Percentiles rank a stretch among this genome's conserved stretches.
Conservation (phyloP, 2,797 vertebrate species). For the Anas flavirostris region DNA sequence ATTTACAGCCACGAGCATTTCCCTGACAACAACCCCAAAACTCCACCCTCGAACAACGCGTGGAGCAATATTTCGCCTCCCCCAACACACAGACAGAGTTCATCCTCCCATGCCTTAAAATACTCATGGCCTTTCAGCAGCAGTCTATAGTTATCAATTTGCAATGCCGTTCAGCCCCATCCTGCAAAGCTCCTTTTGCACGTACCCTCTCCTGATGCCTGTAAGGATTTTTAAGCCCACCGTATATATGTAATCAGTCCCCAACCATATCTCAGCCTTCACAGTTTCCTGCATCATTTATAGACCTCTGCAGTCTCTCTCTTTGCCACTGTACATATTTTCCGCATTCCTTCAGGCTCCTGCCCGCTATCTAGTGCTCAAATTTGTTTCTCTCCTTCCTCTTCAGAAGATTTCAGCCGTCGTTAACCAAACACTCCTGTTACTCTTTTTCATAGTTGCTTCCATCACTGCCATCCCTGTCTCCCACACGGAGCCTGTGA, state of each 20-base stretch:
- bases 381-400: not conserved
- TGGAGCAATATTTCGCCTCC: not conserved
- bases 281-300: constrained; percentile 43
- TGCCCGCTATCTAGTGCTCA: not conserved
- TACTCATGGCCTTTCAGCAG: not conserved
- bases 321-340: not conserved
- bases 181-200: constrained; percentile 4
- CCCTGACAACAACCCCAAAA: constrained; percentile 33
- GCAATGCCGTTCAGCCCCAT: constrained; percentile 17
- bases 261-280: not conserved
- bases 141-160: constrained; percentile 2
- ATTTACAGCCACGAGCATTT: constrained; percentile 28
- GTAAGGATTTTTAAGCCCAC: constrained; percentile 27
- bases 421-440: not conserved
- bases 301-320: constrained; percentile 4
- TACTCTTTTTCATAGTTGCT: not conserved
- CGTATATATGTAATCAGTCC: not conserved
- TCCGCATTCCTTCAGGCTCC: not conserved
- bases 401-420: not conserved
- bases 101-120: constrained; percentile 12
- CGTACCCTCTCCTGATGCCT: not conserved
- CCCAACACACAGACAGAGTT: accelerated
- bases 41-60: not conserved
- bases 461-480: not conserved
- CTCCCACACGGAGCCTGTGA: not conserved